These are phyloP conservation scores for Helobdella robusta DNA, from an alignment of 2,888 invertebrate genomes.

Conservation along the genomic window DNA sequence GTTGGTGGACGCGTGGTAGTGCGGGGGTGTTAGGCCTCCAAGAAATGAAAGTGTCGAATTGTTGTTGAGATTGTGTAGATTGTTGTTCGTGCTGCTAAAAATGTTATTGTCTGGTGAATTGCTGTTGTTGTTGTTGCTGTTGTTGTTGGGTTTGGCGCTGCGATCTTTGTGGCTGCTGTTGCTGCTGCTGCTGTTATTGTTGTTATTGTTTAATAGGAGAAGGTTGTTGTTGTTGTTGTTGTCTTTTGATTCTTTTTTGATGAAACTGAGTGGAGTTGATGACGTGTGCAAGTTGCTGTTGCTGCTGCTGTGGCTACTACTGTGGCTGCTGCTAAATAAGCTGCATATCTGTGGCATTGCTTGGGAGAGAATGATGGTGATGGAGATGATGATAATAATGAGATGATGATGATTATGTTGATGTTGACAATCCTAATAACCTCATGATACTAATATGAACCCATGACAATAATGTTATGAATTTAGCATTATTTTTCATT, in stretches of 20 bases:
- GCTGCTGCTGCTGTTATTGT: neutral
- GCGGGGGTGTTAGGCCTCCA: constrained; percentile 2
- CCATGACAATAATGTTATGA: too few relatives aligned
- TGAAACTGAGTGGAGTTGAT: constrained; percentile 10
- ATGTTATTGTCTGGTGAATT: neutral
- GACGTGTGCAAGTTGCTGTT: neutral
- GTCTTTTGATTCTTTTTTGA: neutral
- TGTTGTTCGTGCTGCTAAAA: neutral
- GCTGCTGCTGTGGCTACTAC: neutral
- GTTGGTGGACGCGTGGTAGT: constrained; percentile 8
- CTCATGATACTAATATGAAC: too few relatives aligned
- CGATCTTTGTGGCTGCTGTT: neutral
- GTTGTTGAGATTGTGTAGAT: neutral
- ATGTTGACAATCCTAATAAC: constrained; percentile 14
- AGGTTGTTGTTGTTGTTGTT: constrained; percentile 3
- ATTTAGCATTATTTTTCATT: too few relatives aligned
- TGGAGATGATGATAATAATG: too few relatives aligned
- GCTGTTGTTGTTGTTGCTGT: constrained; percentile 3
- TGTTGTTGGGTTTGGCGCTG: neutral
- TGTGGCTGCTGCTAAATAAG: constrained; percentile 13
- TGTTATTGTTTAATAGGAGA: neutral
- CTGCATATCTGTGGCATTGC: constrained; percentile 23
- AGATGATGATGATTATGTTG: constrained; percentile 15
- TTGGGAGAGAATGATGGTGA: neutral
- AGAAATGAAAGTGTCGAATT: constrained; percentile 19